A percentile compares a stretch with the other conserved stretches of the same genome.
Evolutionary conservation across 2,113 vertebrate genomes (phyloP).

Genomic region (Malurus alboscapulatus): DNA sequence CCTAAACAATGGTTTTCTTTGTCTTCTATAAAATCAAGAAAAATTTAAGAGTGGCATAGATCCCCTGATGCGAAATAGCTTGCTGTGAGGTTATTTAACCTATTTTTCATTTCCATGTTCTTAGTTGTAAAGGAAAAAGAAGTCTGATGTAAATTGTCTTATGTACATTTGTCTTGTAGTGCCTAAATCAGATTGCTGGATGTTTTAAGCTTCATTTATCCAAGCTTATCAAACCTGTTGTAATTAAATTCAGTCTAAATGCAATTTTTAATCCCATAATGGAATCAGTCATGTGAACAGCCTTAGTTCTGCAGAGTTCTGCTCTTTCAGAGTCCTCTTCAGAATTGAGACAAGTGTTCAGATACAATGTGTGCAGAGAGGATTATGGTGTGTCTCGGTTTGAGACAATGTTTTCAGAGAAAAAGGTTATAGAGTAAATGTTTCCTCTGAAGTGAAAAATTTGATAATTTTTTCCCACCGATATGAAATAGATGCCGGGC

Average conservation of each 20-base stretch:
- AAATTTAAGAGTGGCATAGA: neutral
- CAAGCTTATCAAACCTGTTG: neutral
- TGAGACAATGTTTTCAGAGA: too few species aligned
- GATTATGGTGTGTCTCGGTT: neutral
- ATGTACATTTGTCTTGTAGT: neutral
- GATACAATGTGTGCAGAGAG: neutral
- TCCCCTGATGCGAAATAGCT: neutral
- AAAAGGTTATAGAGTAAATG: too few species aligned
- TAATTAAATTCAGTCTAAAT: conserved; percentile 21
- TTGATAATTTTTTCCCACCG: too few species aligned
- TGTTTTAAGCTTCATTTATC: neutral
- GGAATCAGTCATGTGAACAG: conserved; percentile 15
- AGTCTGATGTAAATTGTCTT: neutral
- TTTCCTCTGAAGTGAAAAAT: too few species aligned
- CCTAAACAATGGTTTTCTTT: neutral
- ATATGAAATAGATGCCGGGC: too few species aligned
- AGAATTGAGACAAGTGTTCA: neutral
- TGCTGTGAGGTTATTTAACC: neutral
- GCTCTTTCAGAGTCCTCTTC: neutral
- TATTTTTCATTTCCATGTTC: neutral
- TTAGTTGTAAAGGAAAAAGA: neutral
- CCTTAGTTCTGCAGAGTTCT: neutral
- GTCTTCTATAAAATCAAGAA: neutral
- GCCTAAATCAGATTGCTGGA: neutral
- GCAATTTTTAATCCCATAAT: conserved; percentile 39